Base-by-base conservation (phyloP, 2,888 invertebrate species). In the Tachina fera region DNA sequence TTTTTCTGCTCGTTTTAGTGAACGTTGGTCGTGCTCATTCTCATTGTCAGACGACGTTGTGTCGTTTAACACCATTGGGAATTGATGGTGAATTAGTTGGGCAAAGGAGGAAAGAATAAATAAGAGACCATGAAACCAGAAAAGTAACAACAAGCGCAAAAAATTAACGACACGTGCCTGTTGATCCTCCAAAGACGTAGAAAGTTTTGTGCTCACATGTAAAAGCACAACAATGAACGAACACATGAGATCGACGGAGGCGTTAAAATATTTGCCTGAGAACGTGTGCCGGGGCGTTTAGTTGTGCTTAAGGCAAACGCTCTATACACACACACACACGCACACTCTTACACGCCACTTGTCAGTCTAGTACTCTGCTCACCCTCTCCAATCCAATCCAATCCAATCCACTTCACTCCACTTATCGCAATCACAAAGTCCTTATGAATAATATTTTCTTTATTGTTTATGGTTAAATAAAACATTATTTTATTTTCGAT, bases 1-100 rank as follows among this genome's bases (percentile, higher is more conserved):
- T 91, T 90, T 91, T 91, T 91, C 90, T 91, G 90, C 90, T 90
- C 90, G 90, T 89, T 91, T 91, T 90, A 83, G 89, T 75, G 76
- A 87, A 79, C 80, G 83, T 83, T 78, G 83, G 77, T 78, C 77
- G 77, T 49, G 49, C 65, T 10, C 63, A 70, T 89, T 68, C 49
- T 75, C 49, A 51, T 51, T 67, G 49, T 39, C 65, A 65, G 45
- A 77, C 63, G 68, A 31, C 84, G 77, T 80, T 71, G 74, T 79
- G 61, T 77, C 84, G 77, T 82, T 87, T 87, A 87, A 76, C 84
- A 88, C 88, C 87, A 67, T 81, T 88, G 88, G 88, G 88, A 88
- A 87, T 88, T 87, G 80, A 79, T 76, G 79, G 51, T 67, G 79
- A 76, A 83, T 83, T 83, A 79, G 83, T 86, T 79, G 67, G 49